Conservation (phyloP, 30 jellyfish, hydroid and myxozoan species). For the Turritopsis dohrnii region DNA sequence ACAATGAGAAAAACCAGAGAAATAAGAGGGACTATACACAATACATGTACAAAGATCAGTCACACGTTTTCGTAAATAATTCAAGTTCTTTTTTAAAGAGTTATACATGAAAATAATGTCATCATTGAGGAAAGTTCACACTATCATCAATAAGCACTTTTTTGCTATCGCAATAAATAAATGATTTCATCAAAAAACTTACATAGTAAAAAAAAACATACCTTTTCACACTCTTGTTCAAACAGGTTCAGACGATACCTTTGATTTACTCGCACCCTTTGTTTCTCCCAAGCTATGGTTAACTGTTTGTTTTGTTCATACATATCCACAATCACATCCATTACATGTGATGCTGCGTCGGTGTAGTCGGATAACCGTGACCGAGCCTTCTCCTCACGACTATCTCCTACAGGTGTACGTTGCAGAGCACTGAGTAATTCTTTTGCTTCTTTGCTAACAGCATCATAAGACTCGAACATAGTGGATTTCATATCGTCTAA, state of each 20-base stretch:
- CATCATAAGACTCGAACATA: constrained; percentile 67
- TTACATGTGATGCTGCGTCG: constrained; percentile 95
- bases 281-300: constrained; percentile 83
- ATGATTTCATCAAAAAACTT: background rate
- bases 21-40: background rate
- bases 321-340: constrained; percentile 83
- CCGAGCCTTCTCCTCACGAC: constrained; percentile 81
- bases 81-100: background rate
- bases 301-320: constrained; percentile 91
- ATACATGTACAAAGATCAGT: background rate
- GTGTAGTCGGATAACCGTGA: constrained; percentile 92
- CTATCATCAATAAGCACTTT: too few relatives aligned
- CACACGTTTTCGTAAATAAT: background rate
- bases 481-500: constrained; percentile 56
- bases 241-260: constrained; percentile 60
- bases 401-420: constrained; percentile 75
- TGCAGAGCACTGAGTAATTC: constrained; percentile 83
- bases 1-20: background rate
- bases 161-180: background rate
- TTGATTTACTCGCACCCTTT: constrained; percentile 62
- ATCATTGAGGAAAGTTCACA: too few relatives aligned
- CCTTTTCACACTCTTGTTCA: constrained; percentile 81
- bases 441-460: constrained; percentile 76
- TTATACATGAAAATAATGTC: too few relatives aligned
- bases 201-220: background rate